Percentiles rank a stretch among this genome's conserved stretches.
Conservation (phyloP, 2,113 vertebrate genomes). For the Rhabdornis inornatus region DNA sequence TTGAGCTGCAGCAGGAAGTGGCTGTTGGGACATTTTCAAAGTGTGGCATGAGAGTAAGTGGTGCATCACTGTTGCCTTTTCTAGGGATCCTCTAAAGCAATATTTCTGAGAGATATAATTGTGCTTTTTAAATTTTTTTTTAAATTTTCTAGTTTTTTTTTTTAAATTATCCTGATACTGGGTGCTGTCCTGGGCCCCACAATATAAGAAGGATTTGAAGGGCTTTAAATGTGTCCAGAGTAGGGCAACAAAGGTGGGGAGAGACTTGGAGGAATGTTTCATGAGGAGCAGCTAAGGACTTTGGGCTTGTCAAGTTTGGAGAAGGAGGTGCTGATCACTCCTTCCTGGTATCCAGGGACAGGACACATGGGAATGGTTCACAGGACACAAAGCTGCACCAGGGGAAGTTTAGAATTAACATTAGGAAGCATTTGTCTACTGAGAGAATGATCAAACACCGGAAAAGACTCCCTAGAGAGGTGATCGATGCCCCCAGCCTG, state of each 20-base stretch:
- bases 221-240: not conserved
- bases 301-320: not conserved
- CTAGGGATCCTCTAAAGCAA: not conserved
- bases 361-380: rapidly evolving
- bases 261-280: not conserved
- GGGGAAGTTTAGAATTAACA: not conserved
- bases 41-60: not conserved
- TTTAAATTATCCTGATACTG: not conserved
- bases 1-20: not conserved
- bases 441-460: not conserved
- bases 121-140: not conserved
- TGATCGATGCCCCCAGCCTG: rapidly evolving
- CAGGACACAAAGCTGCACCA: not conserved
- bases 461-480: not conserved
- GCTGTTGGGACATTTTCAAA: not conserved
- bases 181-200: not conserved
- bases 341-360: not conserved
- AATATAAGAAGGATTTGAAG: not conserved
- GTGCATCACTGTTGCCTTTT: not conserved
- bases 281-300: not conserved
- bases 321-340: not conserved
- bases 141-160: too few species aligned
- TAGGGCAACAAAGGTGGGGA: not conserved
- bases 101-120: not conserved
- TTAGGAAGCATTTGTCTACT: not conserved